phyloP scores from a whole-genome alignment of 2,113 vertebrate genomes.

The Opisthocomus hoazin region DNA sequence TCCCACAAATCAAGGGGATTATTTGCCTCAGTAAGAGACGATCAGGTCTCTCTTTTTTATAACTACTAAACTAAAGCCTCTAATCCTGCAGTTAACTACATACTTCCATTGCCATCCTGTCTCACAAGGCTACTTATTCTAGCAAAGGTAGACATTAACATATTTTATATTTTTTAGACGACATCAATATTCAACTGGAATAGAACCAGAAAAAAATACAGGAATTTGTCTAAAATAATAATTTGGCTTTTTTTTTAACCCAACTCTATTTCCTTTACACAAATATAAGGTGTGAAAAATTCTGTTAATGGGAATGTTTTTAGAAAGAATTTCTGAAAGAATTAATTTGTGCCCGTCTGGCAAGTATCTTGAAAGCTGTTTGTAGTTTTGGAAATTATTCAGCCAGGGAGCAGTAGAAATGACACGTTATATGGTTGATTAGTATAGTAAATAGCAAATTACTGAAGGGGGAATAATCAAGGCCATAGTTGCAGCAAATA shows the following conservation, averaged over 20 bases:
- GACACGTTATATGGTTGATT: conserved; percentile 34
- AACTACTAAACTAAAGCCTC: neutral
- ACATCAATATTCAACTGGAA: neutral
- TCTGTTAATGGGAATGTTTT: conserved; percentile 7
- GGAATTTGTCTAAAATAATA: neutral
- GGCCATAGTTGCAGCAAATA: conserved; percentile 41
- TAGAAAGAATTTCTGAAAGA: conserved; percentile 39
- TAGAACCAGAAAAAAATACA: neutral
- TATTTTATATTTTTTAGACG: neutral
- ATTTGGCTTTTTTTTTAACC: neutral
- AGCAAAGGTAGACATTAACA: neutral
- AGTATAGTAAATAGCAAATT: conserved; percentile 54
- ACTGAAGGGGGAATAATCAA: conserved; percentile 54
- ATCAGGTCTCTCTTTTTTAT: neutral
- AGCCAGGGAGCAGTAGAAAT: conserved; percentile 52
- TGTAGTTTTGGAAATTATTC: conserved; percentile 55
- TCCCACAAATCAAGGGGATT: conserved; percentile 1
- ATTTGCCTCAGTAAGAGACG: neutral
- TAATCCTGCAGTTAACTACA: neutral
- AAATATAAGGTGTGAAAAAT: neutral
- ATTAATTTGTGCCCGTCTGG: conserved; percentile 47
- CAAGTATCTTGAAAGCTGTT: conserved; percentile 51
- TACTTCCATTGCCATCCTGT: neutral
- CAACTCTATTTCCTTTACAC: neutral
- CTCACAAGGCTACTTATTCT: neutral